Evolutionary conservation across 1,140 invertebrate species (phyloP).

Genomic region (Drosophila sproati): DNA sequence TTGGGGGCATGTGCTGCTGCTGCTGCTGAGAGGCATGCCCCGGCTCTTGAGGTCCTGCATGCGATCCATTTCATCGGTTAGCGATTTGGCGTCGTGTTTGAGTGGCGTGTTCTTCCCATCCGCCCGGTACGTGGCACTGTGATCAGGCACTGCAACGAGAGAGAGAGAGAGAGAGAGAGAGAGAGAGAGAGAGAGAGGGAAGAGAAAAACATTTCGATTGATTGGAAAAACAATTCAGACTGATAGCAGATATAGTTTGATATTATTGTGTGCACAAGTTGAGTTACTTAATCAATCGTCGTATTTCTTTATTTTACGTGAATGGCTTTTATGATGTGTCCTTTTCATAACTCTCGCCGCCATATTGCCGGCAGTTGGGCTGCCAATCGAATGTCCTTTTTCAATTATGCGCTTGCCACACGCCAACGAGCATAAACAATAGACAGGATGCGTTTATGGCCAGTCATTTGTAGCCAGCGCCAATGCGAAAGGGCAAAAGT

Average conservation of each 20-base stretch:
- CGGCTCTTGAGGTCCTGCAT: constrained; percentile 68
- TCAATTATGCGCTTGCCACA: constrained; percentile 80
- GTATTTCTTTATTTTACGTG: constrained; percentile 53
- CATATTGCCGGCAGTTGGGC: constrained; percentile 56
- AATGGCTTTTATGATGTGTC: constrained; percentile 57
- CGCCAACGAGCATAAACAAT: constrained; percentile 78
- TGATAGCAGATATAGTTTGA: constrained; percentile 6
- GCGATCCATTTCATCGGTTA: constrained; percentile 73
- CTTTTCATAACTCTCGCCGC: constrained; percentile 50
- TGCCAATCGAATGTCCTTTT: constrained; percentile 78
- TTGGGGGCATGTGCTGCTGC: not conserved
- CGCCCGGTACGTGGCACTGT: constrained; percentile 66
- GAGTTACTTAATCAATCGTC: constrained; percentile 65
- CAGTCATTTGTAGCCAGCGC: constrained; percentile 74
- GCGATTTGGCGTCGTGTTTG: constrained; percentile 76
- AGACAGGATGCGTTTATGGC: constrained; percentile 81
- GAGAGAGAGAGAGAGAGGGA: constrained; percentile 7
- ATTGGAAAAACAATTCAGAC: constrained; percentile 13
- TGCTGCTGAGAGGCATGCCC: not conserved
- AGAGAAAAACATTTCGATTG: constrained; percentile 43
- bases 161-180: not conserved
- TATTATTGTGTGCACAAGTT: constrained; percentile 34
- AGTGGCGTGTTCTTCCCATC: constrained; percentile 58
- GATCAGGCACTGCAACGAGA: constrained; percentile 63
- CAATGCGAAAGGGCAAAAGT: constrained; percentile 61